Base-by-base conservation (phyloP, 2,797 vertebrate species). In the Sorex maritimensis region DNA sequence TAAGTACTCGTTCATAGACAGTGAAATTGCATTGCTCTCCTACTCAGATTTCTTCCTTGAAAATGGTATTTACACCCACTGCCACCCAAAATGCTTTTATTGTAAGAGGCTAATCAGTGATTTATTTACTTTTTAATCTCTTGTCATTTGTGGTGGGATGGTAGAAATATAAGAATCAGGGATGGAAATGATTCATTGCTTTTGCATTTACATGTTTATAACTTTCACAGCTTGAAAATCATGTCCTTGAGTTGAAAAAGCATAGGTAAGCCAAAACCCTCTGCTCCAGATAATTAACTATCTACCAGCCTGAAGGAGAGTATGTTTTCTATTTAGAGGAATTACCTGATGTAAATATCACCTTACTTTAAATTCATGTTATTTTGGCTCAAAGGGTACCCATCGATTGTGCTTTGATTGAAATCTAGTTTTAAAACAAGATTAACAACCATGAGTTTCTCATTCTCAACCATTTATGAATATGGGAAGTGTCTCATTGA, bases 1-100 rank as follows among this genome's bases (percentile, higher is more conserved):
- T 75, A 96, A 97, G 97, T 96, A 95, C 52, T 94, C 95, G 95
- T 79, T 90, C 96, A 75, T 97, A 95, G 95, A 96, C 95, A 94
- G 94, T 92, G 93, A 97, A 97, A 96, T 96, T 95, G 92, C 7
- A 26, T 94, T 91, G 55, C 58, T 84, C 0, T 0, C 92, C 90
- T 91, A 96, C 94, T 90, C 96, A 68, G 6, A 0, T 71, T 91
- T 71, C 95, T 96, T 95, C 88, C 83, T 96, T 97, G 92, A 96
- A 96, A 98, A 97, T 92, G 94, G 88, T 73, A 65, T 95, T 95
- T 94, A 86, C 80, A 69, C 93, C 91, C 93, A 92, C 96, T 38
- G 85, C 46, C 0, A 3, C 84, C 79, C 21, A 2, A 19, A 81
- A 81, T 82, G 74, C 72, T 86, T 91, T 95, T 72, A 94, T 89